Evolutionary conservation across 2,888 invertebrate genomes (phyloP), one percentile per base, ranked within the genome.

Genomic region (Caenorhabditis zanzibari): DNA sequence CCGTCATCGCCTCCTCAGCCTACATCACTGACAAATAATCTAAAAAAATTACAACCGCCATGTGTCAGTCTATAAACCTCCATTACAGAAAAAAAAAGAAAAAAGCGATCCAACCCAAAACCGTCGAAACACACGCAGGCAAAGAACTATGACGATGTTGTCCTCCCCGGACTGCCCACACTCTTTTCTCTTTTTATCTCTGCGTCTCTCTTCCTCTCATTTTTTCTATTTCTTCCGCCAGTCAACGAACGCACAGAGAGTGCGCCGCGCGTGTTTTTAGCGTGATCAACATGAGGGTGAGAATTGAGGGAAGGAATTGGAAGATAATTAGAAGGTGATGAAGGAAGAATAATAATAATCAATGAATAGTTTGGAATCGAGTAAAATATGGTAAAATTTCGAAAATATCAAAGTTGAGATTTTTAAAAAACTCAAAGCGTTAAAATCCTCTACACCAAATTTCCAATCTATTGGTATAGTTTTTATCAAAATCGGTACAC

Each of bases 261-360:
- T 64, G 74, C 63, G 61, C 64, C 74, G 74, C 74, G 74, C 74
- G 74, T 74, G 74, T 74, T 74, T 74, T 74, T 56, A 64, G 64
- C 64, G 64, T 74, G 74, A 64, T 74, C 74, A 28, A 52, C 74
- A 74, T 38, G 74, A 54, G 56, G 61, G 28, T 28, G 44, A 41
- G n/a, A n/a, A n/a, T n/a, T n/a, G n/a, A n/a, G 14, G 32, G 14
- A 12, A 12, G n/a, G n/a, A 41, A 26, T 14, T 26, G 38, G 35
- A 32, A 4, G 35, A 41, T 12, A 38, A 58, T n/a, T n/a, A n/a
- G 22, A 14, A 26, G 26, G n/a, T 14, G 19, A 54, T 9, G 26
- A 54, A 26, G 38, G 38, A 5, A 26, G n/a, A n/a, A n/a, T n/a
- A n/a, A n/a, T n/a, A 28, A 28, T 44, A 24, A 16, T n/a, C 4